These are phyloP conservation scores for Trichogramma pretiosum DNA, from an alignment of 1,140 invertebrate genomes.

Conservation along the genomic window DNA sequence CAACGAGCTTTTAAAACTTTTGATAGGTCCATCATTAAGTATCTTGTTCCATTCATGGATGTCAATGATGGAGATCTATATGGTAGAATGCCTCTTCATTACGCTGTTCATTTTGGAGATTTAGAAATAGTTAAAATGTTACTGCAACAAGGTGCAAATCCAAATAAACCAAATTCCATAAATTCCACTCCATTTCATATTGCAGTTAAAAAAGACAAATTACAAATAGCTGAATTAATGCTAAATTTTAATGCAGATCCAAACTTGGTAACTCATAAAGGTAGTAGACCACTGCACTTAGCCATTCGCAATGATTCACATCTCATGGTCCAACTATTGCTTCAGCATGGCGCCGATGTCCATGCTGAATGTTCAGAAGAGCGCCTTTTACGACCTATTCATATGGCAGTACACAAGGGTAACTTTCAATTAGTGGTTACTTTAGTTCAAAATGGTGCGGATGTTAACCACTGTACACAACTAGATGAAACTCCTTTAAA, in stretches of 20 bases:
- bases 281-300: not conserved
- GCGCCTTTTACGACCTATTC: not conserved
- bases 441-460: not conserved
- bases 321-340: not conserved
- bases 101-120: not conserved
- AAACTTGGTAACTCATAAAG: too few relatives aligned
- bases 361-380: not conserved
- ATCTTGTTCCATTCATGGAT: not conserved
- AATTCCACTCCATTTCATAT: too few relatives aligned
- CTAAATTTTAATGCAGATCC: too few relatives aligned
- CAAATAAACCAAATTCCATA: not conserved
- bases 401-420: not conserved
- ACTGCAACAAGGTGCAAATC: not conserved
- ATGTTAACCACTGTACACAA: not conserved
- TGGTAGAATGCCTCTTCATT: not conserved
- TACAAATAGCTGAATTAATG: too few relatives aligned
- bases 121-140: not conserved
- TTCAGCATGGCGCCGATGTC: not conserved
- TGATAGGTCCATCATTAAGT: not conserved
- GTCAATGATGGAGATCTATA: not conserved
- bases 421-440: not conserved
- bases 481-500: conserved; percentile 3
- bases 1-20: not conserved
- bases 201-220: too few relatives aligned
- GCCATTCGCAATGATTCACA: not conserved